These are phyloP conservation scores for Petrolisthes manimaculis DNA, from an alignment of 2,888 invertebrate species.

Conservation along the genomic window DNA sequence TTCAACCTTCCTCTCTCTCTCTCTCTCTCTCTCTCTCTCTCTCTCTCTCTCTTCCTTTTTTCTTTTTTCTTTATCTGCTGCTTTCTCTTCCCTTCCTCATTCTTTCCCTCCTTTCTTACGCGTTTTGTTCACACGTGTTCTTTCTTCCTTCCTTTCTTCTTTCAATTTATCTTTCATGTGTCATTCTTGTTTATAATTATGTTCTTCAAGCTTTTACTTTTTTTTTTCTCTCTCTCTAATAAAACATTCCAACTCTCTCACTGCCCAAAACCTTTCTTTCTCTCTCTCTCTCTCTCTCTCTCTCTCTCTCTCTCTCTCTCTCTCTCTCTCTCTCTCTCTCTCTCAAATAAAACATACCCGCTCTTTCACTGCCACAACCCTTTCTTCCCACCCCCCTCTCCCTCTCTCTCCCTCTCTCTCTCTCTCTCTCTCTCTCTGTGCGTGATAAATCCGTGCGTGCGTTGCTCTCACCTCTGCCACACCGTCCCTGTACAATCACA, in stretches of 20 bases:
- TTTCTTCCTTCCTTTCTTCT: not conserved
- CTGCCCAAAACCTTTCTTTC: not conserved
- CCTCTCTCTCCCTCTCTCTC: constrained; percentile 14
- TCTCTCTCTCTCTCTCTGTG: not conserved
- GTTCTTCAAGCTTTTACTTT: not conserved
- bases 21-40: not conserved
- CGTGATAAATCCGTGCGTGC: too few relatives aligned
- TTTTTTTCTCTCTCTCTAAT: not conserved
- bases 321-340: constrained; percentile 4
- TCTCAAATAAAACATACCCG: too few relatives aligned
- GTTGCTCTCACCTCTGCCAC: too few relatives aligned
- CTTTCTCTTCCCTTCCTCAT: not conserved
- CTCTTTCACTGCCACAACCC: constrained; percentile 19
- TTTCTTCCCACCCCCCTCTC: not conserved
- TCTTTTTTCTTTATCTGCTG: not conserved
- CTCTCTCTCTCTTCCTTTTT: not conserved
- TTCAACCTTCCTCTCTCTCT: not conserved
- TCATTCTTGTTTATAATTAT: not conserved
- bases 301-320: not conserved
- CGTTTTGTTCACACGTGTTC: too few relatives aligned
- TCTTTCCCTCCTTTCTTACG: not conserved
- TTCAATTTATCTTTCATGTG: not conserved
- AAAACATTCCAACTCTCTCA: not conserved
- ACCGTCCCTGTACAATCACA: too few relatives aligned
- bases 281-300: not conserved